Conservation (phyloP, 2,797 vertebrate species). For the Rhincodon typus region DNA sequence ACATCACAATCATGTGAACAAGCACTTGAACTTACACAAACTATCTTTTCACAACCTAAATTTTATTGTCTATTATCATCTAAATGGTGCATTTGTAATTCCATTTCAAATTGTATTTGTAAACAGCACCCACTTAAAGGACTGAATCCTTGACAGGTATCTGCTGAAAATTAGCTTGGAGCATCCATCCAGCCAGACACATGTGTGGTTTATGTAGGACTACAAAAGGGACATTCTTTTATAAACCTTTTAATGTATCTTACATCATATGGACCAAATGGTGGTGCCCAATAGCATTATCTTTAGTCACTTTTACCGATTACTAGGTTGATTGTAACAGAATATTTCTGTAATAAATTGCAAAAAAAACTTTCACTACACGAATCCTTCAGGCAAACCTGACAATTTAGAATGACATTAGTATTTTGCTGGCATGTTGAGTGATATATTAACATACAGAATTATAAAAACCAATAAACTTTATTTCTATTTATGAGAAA, state of each 20-base stretch:
- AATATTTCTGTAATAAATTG: not conserved
- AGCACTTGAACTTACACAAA: not conserved
- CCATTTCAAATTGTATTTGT: not conserved
- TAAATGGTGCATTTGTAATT: not conserved
- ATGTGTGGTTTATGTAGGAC: conserved; percentile 12
- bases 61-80: not conserved
- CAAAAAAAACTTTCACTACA: conserved; percentile 16
- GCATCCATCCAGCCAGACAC: conserved; percentile 5
- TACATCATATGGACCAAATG: not conserved
- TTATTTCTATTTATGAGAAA: not conserved
- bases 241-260: conserved; percentile 5
- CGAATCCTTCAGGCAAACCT: not conserved
- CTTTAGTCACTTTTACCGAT: not conserved
- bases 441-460: not conserved
- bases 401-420: not conserved
- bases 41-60: not conserved
- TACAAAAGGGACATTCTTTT: conserved; percentile 34
- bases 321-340: not conserved
- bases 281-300: not conserved
- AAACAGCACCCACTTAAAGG: too few relatives aligned
- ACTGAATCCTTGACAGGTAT: conserved; percentile 16
- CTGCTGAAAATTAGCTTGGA: not conserved
- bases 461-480: not conserved
- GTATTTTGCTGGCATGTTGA: conserved; percentile 12
- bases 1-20: not conserved